Evolutionary conservation across 2,797 vertebrate species (phyloP), one percentile per base, ranked within the genome.

Genomic region (Momotus momota): DNA sequence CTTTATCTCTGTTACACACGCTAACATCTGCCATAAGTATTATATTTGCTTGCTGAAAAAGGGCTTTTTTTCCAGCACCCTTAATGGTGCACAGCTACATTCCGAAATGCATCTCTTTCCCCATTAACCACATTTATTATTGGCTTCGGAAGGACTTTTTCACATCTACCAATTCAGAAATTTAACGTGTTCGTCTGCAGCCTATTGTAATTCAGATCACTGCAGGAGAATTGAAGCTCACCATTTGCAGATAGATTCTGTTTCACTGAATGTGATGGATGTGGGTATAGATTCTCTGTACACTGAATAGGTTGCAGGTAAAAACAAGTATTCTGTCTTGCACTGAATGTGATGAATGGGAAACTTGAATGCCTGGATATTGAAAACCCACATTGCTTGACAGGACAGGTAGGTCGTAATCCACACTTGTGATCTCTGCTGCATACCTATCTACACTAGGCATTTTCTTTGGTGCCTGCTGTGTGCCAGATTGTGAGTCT

Each of bases 221-320:
- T 89, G 72, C 62, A 55, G 88, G 82, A 91, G 92, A 92, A 91
- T 61, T 69, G 85, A 94, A 96, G 90, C 89, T 94, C 84, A 80
- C 1, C 78, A 19, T 94, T 96, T 95, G 88, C 88, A 91, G 86
- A 90, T 90, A 93, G 93, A 82, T n/a, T 92, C 81, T 77, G 8
- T 93, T 96, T 94, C 85, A 48, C 45, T 83, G 91, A 78, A 78
- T 29, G 78, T 97, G 94, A 96, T 97, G 93, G 84, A 97, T 94
- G 81, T 88, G 89, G 86, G 46, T 91, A 82, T 77, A 58, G 94
- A 92, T 94, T 94, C 81, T 58, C 64, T 84, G 81, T 71, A 71
- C 40, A 23, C 81, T 84, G 88, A 93, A 64, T 67, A 70, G 72
- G 90, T 62, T 88, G 79, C 91, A 88, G 86, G 84, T 88, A 96